phyloP scores from a whole-genome alignment of 2,888 invertebrate genomes.

The Spodoptera picta region DNA sequence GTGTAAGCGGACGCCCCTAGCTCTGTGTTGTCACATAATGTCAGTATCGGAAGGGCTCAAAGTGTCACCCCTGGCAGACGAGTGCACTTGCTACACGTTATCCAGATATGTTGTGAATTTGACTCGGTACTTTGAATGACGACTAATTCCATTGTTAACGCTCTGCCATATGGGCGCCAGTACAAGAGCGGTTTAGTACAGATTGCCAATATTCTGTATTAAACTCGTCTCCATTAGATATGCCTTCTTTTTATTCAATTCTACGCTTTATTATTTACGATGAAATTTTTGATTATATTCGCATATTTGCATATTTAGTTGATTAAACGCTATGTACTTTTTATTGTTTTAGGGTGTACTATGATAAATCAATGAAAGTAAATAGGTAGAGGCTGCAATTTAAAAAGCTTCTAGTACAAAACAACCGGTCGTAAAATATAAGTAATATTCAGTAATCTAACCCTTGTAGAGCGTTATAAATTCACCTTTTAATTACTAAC shows the following conservation, averaged over 20 bases:
- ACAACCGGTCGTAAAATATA: no score
- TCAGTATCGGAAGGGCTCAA: constrained; percentile 85
- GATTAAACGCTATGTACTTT: no score
- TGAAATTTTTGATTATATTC: constrained; percentile 6
- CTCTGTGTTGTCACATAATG: constrained; percentile 84
- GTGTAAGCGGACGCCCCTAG: constrained; percentile 76
- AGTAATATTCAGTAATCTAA: no score
- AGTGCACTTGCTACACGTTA: constrained; percentile 85
- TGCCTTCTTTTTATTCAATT: constrained; percentile 45
- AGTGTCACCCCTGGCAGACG: constrained; percentile 83
- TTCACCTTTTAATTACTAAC: not conserved
- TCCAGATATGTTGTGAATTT: constrained; percentile 83
- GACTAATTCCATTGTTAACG: constrained; percentile 87
- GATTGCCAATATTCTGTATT: constrained; percentile 68
- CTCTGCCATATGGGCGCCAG: constrained; percentile 82
- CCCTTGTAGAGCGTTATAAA: not conserved
- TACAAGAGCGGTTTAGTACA: constrained; percentile 74
- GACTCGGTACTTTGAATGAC: constrained; percentile 84
- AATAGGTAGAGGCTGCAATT: no score
- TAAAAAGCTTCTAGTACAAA: no score
- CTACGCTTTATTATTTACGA: constrained; percentile 16
- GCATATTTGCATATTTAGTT: no score
- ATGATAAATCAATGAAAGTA: no score
- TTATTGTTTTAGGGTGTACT: no score
- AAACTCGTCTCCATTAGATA: constrained; percentile 35